phyloP scores from a whole-genome alignment of 2,113 vertebrate species.

The Cyphomyrus plagiostoma region DNA sequence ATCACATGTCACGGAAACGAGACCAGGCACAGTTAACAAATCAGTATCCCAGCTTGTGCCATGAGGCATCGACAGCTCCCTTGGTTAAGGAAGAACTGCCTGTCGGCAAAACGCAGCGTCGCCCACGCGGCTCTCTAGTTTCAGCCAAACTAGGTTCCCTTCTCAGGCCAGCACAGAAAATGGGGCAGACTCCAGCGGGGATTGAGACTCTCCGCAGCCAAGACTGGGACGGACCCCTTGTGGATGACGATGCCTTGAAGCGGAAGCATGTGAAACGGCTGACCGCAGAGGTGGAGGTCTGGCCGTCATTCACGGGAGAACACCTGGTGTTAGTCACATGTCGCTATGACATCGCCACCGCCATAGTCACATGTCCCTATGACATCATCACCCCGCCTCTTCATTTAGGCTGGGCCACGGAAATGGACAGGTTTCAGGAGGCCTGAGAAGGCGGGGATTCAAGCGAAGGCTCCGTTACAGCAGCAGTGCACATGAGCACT shows the following conservation, averaged over 20 bases:
- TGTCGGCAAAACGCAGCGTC: background rate
- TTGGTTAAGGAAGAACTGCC: background rate
- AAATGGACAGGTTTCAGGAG: background rate
- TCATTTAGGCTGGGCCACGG: background rate
- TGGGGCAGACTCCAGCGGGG: background rate
- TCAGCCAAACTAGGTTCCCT: background rate
- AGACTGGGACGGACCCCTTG: background rate
- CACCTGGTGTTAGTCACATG: background rate
- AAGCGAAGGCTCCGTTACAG: background rate
- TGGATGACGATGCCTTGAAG: background rate
- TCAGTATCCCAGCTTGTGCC: background rate
- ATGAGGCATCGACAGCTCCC: background rate
- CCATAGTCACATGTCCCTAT: background rate
- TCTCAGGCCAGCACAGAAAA: background rate
- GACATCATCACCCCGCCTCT: background rate
- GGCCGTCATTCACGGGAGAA: background rate
- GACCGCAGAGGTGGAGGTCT: background rate
- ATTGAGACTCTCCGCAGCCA: background rate
- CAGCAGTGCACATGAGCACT: background rate
- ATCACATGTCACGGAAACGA: background rate
- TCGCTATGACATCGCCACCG: background rate
- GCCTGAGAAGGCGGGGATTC: background rate
- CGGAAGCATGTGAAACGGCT: background rate
- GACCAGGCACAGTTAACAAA: background rate
- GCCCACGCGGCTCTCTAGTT: background rate